Evolutionary conservation across 2,797 vertebrate genomes (phyloP), one percentile per base, ranked within the genome.

Genomic region (Neosilurus mollespiculum): DNA sequence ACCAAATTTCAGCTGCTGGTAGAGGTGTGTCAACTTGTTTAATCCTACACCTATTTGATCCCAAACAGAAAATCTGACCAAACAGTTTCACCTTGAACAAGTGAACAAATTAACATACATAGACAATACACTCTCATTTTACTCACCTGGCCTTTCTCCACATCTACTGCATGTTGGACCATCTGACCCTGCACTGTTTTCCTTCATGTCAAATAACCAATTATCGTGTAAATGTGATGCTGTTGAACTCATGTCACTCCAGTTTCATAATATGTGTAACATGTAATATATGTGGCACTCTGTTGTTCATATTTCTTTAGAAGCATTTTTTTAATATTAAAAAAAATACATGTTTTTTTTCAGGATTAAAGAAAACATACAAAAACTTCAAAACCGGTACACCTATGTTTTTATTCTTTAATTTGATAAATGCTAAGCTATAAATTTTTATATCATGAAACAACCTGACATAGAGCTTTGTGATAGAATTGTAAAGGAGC

Each of bases 291-390:
- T 54, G n/a, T 26, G 2, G 51, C 58, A 37, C 10, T 22, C 16
- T 34, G 24, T 11, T 56, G 56, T 30, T 75, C 3, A 4, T 54
- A 6, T 11, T 75, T 34, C 4, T 75, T 56, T 0, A 20, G 24
- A 37, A 22, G 3, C 51, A 18, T 34, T 16, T 4, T 77, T 87
- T 90, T 64, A 12, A 65, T 87, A 43, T 22, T 11, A 22, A 16
- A 37, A 59, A 37, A 76, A n/a, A 4, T 9, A 5, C 12, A 22
- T 37, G 16, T 76, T 20, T 76, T 37, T 78, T 53, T 83, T 56
- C 88, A 95, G 95, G 83, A 88, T 96, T 70, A 95, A 95, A 89
- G 91, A 91, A 90, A 95, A 89, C 84, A 90, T 94, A 61, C 87
- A 91, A 80, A 95, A 92, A 87, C 56, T 95, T 5, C 91, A 90